Percentiles rank a stretch among this genome's conserved stretches.
Conservation (phyloP, 2,888 invertebrate species). For the Melitaea athalia region DNA sequence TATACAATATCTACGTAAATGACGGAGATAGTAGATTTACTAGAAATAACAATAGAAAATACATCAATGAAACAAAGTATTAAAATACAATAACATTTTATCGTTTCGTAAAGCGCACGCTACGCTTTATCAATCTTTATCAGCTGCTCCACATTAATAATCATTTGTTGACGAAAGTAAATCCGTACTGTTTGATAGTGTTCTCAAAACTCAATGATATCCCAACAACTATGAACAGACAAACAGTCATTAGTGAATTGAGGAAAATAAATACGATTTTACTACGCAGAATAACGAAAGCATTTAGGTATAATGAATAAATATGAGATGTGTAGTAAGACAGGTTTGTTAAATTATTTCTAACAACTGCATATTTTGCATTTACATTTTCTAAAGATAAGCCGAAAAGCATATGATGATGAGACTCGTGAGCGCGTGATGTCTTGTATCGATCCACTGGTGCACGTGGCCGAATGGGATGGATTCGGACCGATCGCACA, state of each 20-base stretch:
- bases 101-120: background rate
- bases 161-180: slow-evolving; percentile 17
- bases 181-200: slow-evolving; percentile 17
- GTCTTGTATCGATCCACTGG: slow-evolving; percentile 2
- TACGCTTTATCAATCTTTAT: slow-evolving; percentile 9
- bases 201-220: slow-evolving; percentile 19
- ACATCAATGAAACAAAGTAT: background rate
- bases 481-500: background rate
- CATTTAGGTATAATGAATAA: background rate
- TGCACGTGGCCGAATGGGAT: slow-evolving; percentile 6
- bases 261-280: slow-evolving; percentile 1
- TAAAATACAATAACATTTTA: background rate
- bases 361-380: background rate
- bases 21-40: too few relatives aligned
- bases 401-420: slow-evolving; percentile 11
- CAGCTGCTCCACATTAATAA: slow-evolving; percentile 12
- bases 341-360: background rate
- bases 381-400: background rate
- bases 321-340: background rate
- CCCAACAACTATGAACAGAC: slow-evolving; percentile 3
- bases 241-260: background rate
- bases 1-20: background rate
- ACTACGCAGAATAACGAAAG: background rate
- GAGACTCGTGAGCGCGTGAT: slow-evolving; percentile 11
- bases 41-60: background rate